Evolutionary conservation across 2,888 invertebrate species (phyloP).

Genomic region (Malthinus seriepunctatus): DNA sequence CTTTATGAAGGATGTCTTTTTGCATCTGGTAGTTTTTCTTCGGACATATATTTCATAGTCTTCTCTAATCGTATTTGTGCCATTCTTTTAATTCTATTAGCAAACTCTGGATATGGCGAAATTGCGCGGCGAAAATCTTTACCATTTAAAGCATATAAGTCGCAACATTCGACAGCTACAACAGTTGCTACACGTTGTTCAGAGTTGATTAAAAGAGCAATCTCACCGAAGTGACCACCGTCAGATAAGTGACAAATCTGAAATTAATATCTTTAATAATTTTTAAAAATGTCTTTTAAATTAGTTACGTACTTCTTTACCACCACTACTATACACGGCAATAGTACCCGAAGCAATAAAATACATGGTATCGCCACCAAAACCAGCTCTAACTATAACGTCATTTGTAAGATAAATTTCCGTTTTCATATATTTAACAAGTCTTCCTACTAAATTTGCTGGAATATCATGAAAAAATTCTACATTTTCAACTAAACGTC

Average conservation of each 20-base stretch:
- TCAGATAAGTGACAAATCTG: constrained; percentile 56
- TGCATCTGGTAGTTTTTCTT: not conserved
- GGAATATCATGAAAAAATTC: constrained; percentile 59
- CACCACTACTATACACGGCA: constrained; percentile 61
- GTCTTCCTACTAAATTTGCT: constrained; percentile 54
- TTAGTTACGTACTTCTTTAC: constrained; percentile 58
- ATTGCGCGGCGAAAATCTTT: constrained; percentile 51
- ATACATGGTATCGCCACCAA: constrained; percentile 65
- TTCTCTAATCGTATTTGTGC: constrained; percentile 29
- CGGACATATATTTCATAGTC: constrained; percentile 13
- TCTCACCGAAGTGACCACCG: constrained; percentile 56
- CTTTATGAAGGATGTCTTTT: too few relatives aligned
- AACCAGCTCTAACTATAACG: constrained; percentile 61
- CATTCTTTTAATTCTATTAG: constrained; percentile 44
- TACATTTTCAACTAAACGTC: constrained; percentile 60
- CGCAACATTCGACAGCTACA: constrained; percentile 54
- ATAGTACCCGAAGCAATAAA: constrained; percentile 66
- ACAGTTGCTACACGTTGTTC: constrained; percentile 51
- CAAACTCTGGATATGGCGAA: constrained; percentile 48
- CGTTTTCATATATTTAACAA: constrained; percentile 58
- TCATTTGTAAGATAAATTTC: constrained; percentile 66
- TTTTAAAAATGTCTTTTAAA: not conserved
- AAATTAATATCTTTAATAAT: constrained; percentile 11
- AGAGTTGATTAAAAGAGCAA: constrained; percentile 52
- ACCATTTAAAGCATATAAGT: constrained; percentile 50